Evolutionary conservation across 2,888 invertebrate genomes (phyloP).

Genomic region (Odontocerum albicorne): DNA sequence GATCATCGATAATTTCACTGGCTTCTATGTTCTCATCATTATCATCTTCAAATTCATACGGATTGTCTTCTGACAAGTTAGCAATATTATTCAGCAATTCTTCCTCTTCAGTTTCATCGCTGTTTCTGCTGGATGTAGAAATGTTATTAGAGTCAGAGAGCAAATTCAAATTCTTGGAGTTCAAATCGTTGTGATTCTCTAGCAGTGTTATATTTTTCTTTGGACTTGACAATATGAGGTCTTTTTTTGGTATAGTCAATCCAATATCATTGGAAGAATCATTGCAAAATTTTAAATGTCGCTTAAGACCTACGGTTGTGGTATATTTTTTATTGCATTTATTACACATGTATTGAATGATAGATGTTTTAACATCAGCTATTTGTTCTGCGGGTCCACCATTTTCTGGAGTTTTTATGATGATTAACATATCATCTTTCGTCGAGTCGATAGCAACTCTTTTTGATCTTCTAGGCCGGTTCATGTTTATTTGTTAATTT

Average conservation of each 20-base stretch:
- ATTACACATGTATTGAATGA: conserved; percentile 31
- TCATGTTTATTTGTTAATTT: conserved; percentile 2
- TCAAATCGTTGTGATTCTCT: conserved; percentile 27
- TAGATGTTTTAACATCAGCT: conserved; percentile 24
- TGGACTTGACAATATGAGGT: neutral
- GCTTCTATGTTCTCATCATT: conserved; percentile 4
- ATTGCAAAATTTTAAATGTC: conserved; percentile 30
- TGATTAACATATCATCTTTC: conserved; percentile 23
- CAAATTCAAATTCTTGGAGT: conserved; percentile 22
- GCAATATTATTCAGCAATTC: neutral
- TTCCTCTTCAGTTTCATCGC: too few species aligned
- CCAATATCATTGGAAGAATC: conserved; percentile 16
- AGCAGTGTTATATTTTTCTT: neutral
- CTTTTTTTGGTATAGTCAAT: conserved; percentile 14
- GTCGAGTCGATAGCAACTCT: neutral
- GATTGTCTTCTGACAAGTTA: conserved; percentile 7
- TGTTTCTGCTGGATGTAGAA: neutral
- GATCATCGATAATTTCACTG: neutral
- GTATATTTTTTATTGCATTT: conserved; percentile 31
- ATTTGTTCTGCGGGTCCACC: conserved; percentile 23
- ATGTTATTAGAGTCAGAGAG: conserved; percentile 1
- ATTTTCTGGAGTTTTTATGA: conserved; percentile 25
- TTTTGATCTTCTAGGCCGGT: neutral
- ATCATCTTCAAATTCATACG: conserved; percentile 32
- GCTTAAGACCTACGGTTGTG: conserved; percentile 26